Conservation (phyloP, 2,797 vertebrate species). For the Synanceia verrucosa region DNA sequence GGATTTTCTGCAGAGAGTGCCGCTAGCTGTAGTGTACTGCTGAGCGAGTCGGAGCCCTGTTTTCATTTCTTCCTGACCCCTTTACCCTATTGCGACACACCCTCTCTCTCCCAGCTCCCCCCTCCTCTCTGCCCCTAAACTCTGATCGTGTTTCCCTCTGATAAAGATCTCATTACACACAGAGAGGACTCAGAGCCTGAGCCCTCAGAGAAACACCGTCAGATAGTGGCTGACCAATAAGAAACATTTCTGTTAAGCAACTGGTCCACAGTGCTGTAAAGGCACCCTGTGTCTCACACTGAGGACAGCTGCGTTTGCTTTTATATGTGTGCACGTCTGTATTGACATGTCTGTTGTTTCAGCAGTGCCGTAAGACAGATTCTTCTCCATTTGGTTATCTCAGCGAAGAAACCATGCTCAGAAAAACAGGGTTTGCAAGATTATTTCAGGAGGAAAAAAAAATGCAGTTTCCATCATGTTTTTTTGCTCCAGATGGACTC, state of each 20-base stretch:
- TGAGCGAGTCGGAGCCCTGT: conserved; percentile 67
- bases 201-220: conserved; percentile 62
- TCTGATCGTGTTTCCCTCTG: conserved; percentile 79
- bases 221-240: conserved; percentile 62
- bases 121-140: conserved; percentile 45
- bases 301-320: conserved; percentile 78
- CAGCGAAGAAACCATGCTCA: conserved; percentile 67
- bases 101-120: conserved; percentile 51
- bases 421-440: conserved; percentile 41
- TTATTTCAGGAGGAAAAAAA: conserved; percentile 49
- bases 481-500: conserved; percentile 71
- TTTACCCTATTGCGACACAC: conserved; percentile 49
- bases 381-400: conserved; percentile 73
- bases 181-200: conserved; percentile 77
- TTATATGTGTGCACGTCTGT: conserved; percentile 57
- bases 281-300: conserved; percentile 67
- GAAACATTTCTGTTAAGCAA: conserved; percentile 73
- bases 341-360: conserved; percentile 72
- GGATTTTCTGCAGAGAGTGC: conserved; percentile 33
- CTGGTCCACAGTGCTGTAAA: conserved; percentile 70
- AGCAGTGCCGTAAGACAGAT: conserved; percentile 63
- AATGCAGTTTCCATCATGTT: conserved; percentile 57
- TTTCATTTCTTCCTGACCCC: conserved; percentile 60
- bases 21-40: conserved; percentile 33
- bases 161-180: conserved; percentile 85